Conservation (phyloP, 2,797 vertebrate genomes). For the Ara ararauna region DNA sequence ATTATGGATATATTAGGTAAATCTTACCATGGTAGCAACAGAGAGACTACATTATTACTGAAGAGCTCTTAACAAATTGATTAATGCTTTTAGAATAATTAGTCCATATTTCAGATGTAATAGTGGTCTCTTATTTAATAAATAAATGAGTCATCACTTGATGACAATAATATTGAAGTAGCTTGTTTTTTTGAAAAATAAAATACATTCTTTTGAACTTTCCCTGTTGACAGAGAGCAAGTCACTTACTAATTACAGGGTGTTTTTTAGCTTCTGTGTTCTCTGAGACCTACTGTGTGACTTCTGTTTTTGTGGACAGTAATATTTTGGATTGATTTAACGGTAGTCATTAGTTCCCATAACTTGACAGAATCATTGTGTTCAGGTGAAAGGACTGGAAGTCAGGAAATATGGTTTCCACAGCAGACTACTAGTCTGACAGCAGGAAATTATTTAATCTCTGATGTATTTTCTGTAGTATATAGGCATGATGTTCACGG, state of each 20-base stretch:
- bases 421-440: not conserved
- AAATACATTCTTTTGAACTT: constrained; percentile 51
- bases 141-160: constrained; percentile 37
- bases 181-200: not conserved
- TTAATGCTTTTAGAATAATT: constrained; percentile 80
- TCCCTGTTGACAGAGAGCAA: not conserved
- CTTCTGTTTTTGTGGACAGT: not conserved
- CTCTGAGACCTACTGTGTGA: not conserved
- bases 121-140: constrained; percentile 57
- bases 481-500: not conserved
- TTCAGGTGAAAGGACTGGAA: not conserved
- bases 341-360: not conserved
- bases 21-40: constrained; percentile 48
- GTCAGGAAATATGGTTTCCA: not conserved
- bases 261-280: not conserved
- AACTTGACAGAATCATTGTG: not conserved
- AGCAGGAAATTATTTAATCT: not conserved
- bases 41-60: constrained; percentile 56
- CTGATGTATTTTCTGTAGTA: not conserved
- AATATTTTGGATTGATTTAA: not conserved
- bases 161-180: constrained; percentile 22
- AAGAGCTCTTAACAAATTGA: constrained; percentile 74
- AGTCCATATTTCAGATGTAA: constrained; percentile 74
- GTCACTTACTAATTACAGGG: not conserved
- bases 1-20: constrained; percentile 37